A percentile compares a stretch with the other conserved stretches of the same genome.
phyloP scores from a whole-genome alignment of 2,888 invertebrate species.

The Zygogramma bicolorata region DNA sequence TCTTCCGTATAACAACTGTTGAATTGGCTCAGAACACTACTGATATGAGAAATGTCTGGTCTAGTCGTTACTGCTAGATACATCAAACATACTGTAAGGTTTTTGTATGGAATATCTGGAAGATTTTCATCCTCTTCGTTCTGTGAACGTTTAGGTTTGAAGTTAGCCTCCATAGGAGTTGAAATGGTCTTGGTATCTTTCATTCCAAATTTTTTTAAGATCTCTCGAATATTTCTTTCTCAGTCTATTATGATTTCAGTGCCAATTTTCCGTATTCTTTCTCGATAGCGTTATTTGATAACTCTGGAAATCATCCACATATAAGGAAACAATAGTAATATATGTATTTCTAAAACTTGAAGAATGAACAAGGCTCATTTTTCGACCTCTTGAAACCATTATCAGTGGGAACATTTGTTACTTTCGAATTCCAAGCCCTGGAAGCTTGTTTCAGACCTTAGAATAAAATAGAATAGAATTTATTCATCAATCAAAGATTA shows the following conservation, averaged over 20 bases:
- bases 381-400: neutral
- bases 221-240: neutral
- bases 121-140: neutral
- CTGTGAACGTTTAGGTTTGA: neutral
- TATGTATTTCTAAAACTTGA: neutral
- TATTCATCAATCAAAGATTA: no score
- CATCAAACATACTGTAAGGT: neutral
- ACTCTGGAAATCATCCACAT: neutral
- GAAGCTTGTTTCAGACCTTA: no score
- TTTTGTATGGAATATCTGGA: neutral
- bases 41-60: constrained; percentile 32
- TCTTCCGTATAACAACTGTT: constrained; percentile 33
- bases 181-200: no score
- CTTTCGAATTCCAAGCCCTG: neutral
- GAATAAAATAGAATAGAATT: no score
- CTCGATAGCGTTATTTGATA: neutral
- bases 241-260: neutral
- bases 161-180: neutral
- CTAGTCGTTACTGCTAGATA: neutral
- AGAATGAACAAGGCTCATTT: neutral
- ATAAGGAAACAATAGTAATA: neutral
- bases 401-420: no score
- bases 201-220: neutral
- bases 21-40: constrained; percentile 41
- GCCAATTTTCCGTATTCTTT: neutral